Conservation (phyloP, 37 sponge, comb jelly and placozoan genomes). For the Aplysina aerophoba region DNA sequence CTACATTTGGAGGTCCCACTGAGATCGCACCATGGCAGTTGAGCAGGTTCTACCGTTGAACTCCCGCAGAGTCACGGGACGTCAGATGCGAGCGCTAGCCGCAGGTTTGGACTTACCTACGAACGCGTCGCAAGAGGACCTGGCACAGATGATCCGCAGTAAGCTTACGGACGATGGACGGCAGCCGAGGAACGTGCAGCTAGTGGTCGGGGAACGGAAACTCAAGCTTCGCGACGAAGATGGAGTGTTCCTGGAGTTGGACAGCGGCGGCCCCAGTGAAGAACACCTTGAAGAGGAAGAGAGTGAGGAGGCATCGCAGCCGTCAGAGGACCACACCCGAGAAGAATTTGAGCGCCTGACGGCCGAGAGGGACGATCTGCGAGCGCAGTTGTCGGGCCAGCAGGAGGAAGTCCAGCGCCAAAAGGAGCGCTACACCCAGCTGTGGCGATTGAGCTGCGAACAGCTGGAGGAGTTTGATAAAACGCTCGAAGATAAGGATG, state of each 20-base stretch:
- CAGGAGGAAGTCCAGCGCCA: not conserved
- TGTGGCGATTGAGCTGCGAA: not conserved
- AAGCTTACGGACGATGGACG: not conserved
- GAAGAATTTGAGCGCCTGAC: not conserved
- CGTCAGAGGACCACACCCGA: not conserved
- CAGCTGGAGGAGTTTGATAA: not conserved
- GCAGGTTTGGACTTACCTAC: conserved; percentile 3
- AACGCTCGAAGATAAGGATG: not conserved
- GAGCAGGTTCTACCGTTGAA: not conserved
- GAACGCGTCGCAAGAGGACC: conserved; percentile 9
- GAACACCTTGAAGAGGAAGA: not conserved
- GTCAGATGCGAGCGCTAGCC: not conserved
- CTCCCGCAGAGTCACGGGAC: not conserved
- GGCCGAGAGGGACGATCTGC: not conserved
- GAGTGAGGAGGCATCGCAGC: not conserved
- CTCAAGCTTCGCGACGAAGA: not conserved
- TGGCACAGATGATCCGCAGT: not conserved
- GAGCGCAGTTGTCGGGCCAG: not conserved
- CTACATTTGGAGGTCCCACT: conserved; percentile 44
- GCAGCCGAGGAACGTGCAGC: not conserved
- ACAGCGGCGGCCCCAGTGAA: not conserved
- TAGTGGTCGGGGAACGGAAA: not conserved
- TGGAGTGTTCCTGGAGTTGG: conserved; percentile 9
- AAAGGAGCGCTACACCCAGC: conserved; percentile 1
- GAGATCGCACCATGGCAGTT: conserved; percentile 13